A percentile compares a stretch with the other conserved stretches of the same genome.
Evolutionary conservation across 2,113 vertebrate genomes (phyloP).

Genomic region (Ardeotis arabs): DNA sequence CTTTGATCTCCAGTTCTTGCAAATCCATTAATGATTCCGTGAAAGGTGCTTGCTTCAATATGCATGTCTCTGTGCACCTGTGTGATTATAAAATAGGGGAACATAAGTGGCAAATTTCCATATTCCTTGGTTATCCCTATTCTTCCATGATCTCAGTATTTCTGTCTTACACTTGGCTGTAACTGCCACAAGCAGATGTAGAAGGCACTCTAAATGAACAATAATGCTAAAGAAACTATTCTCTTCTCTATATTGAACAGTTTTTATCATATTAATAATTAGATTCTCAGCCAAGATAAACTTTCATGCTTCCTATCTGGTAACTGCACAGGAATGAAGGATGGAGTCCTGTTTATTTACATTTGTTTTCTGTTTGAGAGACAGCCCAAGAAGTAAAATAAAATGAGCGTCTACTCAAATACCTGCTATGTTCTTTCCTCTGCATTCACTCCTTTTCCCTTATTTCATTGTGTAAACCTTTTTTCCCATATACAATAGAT

Average conservation of each 20-base stretch:
- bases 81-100: neutral
- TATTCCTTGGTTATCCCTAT: neutral
- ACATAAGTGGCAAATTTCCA: neutral
- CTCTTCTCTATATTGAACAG: neutral
- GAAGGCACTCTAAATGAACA: neutral
- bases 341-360: slow-evolving; percentile 76
- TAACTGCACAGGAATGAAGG: slow-evolving; percentile 41
- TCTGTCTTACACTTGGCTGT: neutral
- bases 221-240: neutral
- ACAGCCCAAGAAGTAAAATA: slow-evolving; percentile 77
- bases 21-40: neutral
- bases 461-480: neutral
- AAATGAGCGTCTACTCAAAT: slow-evolving; percentile 79
- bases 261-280: neutral
- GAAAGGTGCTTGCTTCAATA: neutral
- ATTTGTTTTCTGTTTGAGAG: slow-evolving; percentile 80
- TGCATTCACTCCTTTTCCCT: neutral
- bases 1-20: neutral
- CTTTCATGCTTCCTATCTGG: neutral
- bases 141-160: neutral
- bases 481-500: neutral
- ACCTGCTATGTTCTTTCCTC: slow-evolving; percentile 49
- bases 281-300: neutral
- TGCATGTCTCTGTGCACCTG: neutral
- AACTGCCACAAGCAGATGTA: neutral